Conservation (phyloP, 2,113 vertebrate species). For the Entelurus aequoreus region DNA sequence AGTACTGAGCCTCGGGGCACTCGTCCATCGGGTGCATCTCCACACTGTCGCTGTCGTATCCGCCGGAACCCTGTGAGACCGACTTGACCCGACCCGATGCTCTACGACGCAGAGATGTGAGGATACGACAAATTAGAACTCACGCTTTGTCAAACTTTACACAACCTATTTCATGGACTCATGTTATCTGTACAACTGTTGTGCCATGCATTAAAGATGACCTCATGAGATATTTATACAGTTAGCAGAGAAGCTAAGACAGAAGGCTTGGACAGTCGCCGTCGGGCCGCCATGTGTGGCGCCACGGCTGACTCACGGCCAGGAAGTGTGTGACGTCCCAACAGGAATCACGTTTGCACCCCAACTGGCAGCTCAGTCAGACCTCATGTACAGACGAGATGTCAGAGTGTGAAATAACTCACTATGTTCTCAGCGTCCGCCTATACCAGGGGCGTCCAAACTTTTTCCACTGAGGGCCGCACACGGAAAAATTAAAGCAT, state of each 20-base stretch:
- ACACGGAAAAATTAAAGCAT: no score
- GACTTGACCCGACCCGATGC: constrained; percentile 84
- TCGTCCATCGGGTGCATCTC: constrained; percentile 85
- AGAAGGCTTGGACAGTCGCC: constrained; percentile 25
- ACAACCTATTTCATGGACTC: no score
- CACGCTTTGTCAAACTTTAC: no score
- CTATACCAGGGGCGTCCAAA: no score
- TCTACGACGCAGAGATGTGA: constrained; percentile 49
- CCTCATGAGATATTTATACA: not conserved
- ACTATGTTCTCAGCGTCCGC: not conserved
- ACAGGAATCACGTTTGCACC: constrained; percentile 38
- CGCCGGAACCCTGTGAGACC: constrained; percentile 85
- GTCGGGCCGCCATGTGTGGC: constrained; percentile 11
- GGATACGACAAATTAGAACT: not conserved
- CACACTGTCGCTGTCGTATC: constrained; percentile 92
- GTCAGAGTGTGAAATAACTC: not conserved
- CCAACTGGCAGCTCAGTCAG: constrained; percentile 42
- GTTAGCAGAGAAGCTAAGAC: constrained; percentile 16
- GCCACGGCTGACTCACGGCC: constrained; percentile 19
- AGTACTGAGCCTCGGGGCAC: constrained; percentile 73
- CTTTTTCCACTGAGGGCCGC: no score
- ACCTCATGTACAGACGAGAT: constrained; percentile 18
- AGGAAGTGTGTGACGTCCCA: constrained; percentile 42
- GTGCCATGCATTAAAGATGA: no score
- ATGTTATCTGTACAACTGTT: no score